Evolutionary conservation across 2,797 vertebrate genomes (phyloP).

Genomic region (Rhabdomys pumilio): DNA sequence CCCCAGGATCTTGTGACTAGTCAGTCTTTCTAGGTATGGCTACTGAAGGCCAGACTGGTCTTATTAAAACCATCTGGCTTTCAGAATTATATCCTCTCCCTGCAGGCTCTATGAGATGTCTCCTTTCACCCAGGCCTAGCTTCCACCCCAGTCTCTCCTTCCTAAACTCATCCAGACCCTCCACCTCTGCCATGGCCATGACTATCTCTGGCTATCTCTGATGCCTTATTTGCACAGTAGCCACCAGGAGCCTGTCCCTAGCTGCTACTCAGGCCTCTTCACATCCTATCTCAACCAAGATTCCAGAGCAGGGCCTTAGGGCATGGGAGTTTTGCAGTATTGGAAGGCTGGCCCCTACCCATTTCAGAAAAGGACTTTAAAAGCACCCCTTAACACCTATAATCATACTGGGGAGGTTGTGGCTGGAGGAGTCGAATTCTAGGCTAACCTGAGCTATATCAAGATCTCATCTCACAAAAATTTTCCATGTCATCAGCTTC

Average conservation of each 20-base stretch:
- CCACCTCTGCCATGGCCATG: neutral
- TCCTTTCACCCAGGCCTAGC: neutral
- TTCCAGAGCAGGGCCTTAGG: neutral
- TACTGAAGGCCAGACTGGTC: neutral
- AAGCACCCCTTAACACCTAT: neutral
- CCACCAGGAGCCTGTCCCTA: neutral
- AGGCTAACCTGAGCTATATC: neutral
- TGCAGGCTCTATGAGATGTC: neutral
- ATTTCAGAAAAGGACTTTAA: constrained; percentile 5
- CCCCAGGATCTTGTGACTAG: neutral
- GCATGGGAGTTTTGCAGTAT: neutral
- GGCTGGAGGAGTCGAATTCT: neutral
- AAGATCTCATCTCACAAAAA: neutral
- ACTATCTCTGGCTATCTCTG: neutral
- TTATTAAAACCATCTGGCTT: neutral
- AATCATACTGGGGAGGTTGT: neutral
- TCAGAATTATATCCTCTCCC: neutral
- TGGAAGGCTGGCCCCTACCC: neutral
- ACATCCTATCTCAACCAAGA: neutral
- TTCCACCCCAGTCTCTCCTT: neutral
- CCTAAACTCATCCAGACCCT: neutral
- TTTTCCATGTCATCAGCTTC: neutral
- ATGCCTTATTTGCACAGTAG: neutral
- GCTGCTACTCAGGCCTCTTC: neutral
- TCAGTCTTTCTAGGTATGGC: neutral